Percentiles rank a stretch among this genome's conserved stretches.
phyloP scores from a whole-genome alignment of 2,888 invertebrate species.

The Drosophila kokeensis region DNA sequence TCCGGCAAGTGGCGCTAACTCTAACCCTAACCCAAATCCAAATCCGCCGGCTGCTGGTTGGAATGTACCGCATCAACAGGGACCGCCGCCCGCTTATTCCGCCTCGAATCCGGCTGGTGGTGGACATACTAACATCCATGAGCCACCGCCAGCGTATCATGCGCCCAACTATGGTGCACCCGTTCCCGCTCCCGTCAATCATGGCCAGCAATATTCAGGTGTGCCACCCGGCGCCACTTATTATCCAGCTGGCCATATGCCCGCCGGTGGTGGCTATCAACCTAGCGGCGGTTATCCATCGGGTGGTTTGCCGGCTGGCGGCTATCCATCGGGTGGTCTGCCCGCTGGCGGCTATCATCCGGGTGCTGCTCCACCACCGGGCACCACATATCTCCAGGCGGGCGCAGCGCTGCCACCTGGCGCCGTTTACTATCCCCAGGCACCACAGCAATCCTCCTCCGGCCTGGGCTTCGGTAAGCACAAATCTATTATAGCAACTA shows the following conservation, averaged over 20 bases:
- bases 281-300: conserved; percentile 68
- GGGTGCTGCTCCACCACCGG: conserved; percentile 72
- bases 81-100: conserved; percentile 84
- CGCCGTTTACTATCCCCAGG: conserved; percentile 72
- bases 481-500: no score
- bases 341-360: conserved; percentile 60
- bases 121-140: conserved; percentile 81
- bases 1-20: conserved; percentile 54
- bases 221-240: conserved; percentile 66
- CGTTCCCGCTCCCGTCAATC: conserved; percentile 23
- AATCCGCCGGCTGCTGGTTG: conserved; percentile 71
- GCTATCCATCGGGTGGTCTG: conserved; percentile 48
- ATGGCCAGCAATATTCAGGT: conserved; percentile 70
- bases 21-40: conserved; percentile 6
- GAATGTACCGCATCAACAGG: conserved; percentile 84
- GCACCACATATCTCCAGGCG: conserved; percentile 74
- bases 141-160: conserved; percentile 82
- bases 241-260: conserved; percentile 60
- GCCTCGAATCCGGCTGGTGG: conserved; percentile 81
- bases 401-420: conserved; percentile 76
- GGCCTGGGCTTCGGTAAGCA: conserved; percentile 83
- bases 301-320: conserved; percentile 29
- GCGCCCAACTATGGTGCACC: conserved; percentile 71
- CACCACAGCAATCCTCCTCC: conserved; percentile 82
- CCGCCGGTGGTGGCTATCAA: conserved; percentile 68